phyloP scores from a whole-genome alignment of 2,797 vertebrate species.

The Oreonectes daqikongensis region DNA sequence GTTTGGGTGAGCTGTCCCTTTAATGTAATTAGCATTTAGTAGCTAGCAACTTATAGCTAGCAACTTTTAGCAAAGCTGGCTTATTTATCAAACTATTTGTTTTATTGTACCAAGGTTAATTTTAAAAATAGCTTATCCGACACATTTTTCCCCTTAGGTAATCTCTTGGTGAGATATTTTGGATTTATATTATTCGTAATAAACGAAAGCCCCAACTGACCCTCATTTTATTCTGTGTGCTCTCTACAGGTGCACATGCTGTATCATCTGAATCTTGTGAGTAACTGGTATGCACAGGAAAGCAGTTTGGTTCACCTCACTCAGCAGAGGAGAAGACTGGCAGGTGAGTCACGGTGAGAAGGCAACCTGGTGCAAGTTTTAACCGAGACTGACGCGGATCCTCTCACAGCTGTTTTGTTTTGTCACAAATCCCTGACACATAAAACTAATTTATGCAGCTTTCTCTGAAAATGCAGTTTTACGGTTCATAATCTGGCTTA shows the following conservation, averaged over 20 bases:
- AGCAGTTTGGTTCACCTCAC: conserved; percentile 20
- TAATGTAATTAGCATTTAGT: background rate
- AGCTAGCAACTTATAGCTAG: background rate
- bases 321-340: background rate
- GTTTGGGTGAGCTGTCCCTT: no score
- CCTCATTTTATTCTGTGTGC: background rate
- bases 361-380: conserved; percentile 34
- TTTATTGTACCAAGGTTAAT: background rate
- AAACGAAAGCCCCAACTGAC: background rate
- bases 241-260: conserved; percentile 22
- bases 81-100: background rate
- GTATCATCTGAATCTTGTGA: conserved; percentile 30
- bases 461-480: conserved; percentile 19
- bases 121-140: background rate
- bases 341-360: conserved; percentile 34
- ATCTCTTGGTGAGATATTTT: background rate
- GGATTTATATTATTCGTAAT: background rate
- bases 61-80: background rate
- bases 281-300: conserved; percentile 21
- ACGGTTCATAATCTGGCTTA: conserved; percentile 1
- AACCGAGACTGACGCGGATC: conserved; percentile 33
- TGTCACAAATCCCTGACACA: conserved; percentile 9
- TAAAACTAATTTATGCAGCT: conserved; percentile 25
- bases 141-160: background rate
- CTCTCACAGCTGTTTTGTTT: conserved; percentile 20